These are phyloP conservation scores for Agrilus cyanescens DNA, from an alignment of 2,888 invertebrate species.

Conservation along the genomic window DNA sequence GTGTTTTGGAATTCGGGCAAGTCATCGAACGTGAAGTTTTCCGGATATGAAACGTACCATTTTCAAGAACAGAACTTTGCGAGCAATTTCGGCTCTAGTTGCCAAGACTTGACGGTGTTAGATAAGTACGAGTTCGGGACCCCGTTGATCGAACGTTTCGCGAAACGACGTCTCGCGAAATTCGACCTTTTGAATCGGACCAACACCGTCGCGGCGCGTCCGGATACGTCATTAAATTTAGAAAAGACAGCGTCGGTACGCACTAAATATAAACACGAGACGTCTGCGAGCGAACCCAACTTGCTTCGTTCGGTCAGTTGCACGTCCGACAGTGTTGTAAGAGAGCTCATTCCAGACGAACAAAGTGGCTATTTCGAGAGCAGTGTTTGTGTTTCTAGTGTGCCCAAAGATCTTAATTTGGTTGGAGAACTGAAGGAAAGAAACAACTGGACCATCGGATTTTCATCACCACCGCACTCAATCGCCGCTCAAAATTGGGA, in stretches of 20 bases:
- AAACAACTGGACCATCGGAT: slow-evolving; percentile 14
- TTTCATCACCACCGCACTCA: slow-evolving; percentile 18
- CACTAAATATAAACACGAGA: slow-evolving; percentile 29
- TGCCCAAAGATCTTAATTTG: slow-evolving; percentile 57
- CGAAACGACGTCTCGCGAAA: slow-evolving; percentile 16
- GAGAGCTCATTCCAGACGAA: slow-evolving; percentile 11
- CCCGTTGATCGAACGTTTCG: slow-evolving; percentile 26
- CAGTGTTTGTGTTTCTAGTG: slow-evolving; percentile 39
- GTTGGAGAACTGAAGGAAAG: slow-evolving; percentile 29
- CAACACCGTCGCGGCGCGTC: slow-evolving; percentile 11
- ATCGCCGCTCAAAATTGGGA: slow-evolving; percentile 36
- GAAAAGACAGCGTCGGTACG: slow-evolving; percentile 23
- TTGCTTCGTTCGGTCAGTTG: slow-evolving; percentile 20
- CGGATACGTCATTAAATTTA: slow-evolving; percentile 26
- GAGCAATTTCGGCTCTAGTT: slow-evolving; percentile 34
- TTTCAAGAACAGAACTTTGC: slow-evolving; percentile 25
- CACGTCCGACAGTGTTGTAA: slow-evolving; percentile 12
- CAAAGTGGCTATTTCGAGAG: slow-evolving; percentile 25
- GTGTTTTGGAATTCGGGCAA: neutral
- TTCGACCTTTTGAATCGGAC: slow-evolving; percentile 6
- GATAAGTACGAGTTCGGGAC: slow-evolving; percentile 21
- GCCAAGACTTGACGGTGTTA: slow-evolving; percentile 32
- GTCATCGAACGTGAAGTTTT: slow-evolving; percentile 16
- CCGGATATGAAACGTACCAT: slow-evolving; percentile 27
- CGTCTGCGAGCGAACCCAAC: slow-evolving; percentile 34